A percentile compares a stretch with the other conserved stretches of the same genome.
phyloP scores from a whole-genome alignment of 1,140 invertebrate species.

The Cardiocondyla obscurior region DNA sequence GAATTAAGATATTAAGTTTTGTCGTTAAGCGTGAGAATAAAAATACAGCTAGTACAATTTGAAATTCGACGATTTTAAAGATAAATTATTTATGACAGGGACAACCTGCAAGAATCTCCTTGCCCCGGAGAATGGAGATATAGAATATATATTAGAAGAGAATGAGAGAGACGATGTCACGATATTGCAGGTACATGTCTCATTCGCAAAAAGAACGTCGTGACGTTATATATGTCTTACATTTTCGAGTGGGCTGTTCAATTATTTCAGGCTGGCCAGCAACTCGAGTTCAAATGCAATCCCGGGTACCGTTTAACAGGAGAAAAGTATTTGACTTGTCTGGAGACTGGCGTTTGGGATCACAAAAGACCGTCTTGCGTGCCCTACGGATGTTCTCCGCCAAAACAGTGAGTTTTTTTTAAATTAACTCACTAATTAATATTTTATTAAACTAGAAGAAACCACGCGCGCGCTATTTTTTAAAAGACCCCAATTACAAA shows the following conservation, averaged over 20 bases:
- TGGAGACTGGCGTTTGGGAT: constrained; percentile 83
- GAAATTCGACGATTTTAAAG: background rate
- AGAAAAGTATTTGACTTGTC: constrained; percentile 81
- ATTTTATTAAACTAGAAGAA: too few relatives aligned
- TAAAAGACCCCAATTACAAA: too few relatives aligned
- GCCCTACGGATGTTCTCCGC: constrained; percentile 69
- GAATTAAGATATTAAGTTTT: background rate
- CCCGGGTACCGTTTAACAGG: constrained; percentile 80
- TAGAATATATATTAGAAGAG: constrained; percentile 79
- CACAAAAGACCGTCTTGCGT: constrained; percentile 76
- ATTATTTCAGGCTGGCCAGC: constrained; percentile 77
- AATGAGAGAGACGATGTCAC: constrained; percentile 76
- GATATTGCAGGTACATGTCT: constrained; percentile 71
- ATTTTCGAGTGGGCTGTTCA: background rate
- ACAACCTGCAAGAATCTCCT: constrained; percentile 80
- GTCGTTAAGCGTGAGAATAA: background rate
- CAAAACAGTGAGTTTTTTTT: constrained; percentile 61
- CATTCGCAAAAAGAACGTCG: background rate
- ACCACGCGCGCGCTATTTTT: too few relatives aligned
- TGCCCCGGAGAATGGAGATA: constrained; percentile 79
- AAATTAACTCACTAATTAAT: background rate
- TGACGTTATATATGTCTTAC: background rate
- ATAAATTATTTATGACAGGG: constrained; percentile 58
- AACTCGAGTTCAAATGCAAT: constrained; percentile 83
- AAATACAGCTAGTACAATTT: background rate